A percentile compares a stretch with the other conserved stretches of the same genome.
phyloP scores from a whole-genome alignment of 2,797 vertebrate species.

The Onychomys leucogaster region DNA sequence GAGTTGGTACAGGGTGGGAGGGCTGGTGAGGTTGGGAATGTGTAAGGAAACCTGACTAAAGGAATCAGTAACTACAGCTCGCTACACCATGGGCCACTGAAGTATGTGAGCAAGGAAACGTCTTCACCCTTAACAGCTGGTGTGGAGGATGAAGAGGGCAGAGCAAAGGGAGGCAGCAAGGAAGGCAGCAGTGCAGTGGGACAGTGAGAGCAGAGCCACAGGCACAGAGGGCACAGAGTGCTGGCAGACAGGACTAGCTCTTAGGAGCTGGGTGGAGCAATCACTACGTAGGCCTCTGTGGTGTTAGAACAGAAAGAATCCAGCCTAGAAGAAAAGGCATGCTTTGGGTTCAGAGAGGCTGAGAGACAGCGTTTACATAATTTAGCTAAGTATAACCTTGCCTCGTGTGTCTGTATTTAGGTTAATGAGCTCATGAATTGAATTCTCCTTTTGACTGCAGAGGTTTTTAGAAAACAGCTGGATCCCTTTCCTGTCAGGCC shows the following conservation, averaged over 20 bases:
- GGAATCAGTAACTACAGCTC: not conserved
- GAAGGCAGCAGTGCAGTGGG: not conserved
- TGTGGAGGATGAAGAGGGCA: not conserved
- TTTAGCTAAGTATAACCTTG: constrained; percentile 5
- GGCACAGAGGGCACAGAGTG: not conserved
- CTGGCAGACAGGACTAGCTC: not conserved
- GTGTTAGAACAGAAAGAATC: not conserved
- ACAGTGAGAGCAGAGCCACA: not conserved
- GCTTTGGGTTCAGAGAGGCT: not conserved
- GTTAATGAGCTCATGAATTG: constrained; percentile 93
- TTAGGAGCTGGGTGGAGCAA: not conserved
- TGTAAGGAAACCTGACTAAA: not conserved
- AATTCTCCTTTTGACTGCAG: constrained; percentile 92
- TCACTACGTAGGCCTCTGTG: not conserved
- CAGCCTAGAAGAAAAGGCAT: not conserved
- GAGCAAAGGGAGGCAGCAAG: not conserved
- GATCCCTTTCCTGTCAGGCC: constrained; percentile 92
- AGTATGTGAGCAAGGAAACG: not conserved
- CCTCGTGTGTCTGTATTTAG: constrained; percentile 83
- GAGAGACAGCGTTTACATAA: constrained; percentile 17
- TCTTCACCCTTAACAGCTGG: not conserved
- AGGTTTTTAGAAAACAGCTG: constrained; percentile 92
- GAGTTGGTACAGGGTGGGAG: not conserved
- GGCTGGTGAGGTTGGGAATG: not conserved
- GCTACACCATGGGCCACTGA: not conserved